These are phyloP conservation scores for Siniperca knerii DNA, from an alignment of 2,113 vertebrate genomes.

Conservation along the genomic window DNA sequence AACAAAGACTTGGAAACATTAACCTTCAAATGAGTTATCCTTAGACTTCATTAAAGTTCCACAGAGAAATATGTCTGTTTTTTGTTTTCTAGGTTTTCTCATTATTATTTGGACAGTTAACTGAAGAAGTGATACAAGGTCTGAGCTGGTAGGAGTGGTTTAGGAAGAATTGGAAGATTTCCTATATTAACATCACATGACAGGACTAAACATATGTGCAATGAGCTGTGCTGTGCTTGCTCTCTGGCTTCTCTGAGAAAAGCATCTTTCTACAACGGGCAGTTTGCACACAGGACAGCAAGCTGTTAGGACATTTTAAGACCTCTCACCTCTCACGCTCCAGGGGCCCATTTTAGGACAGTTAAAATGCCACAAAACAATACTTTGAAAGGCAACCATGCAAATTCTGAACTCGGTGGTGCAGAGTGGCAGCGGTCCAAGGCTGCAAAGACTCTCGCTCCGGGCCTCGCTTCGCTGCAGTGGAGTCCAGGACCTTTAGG, in stretches of 20 bases:
- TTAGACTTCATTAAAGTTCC: slow-evolving; percentile 26
- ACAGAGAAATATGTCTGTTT: background rate
- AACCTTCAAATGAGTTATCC: slow-evolving; percentile 17
- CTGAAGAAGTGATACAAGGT: background rate
- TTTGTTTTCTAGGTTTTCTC: background rate
- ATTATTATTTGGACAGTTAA: background rate
- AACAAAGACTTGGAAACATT: slow-evolving; percentile 37
- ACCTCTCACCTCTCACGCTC: slow-evolving; percentile 1
- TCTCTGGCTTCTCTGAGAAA: slow-evolving; percentile 19
- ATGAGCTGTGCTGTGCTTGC: slow-evolving; percentile 16
- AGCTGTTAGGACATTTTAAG: slow-evolving; percentile 29
- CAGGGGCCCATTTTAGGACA: slow-evolving; percentile 28
- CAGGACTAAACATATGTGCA: slow-evolving; percentile 32
- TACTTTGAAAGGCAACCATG: slow-evolving; percentile 55
- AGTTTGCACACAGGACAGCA: slow-evolving; percentile 30
- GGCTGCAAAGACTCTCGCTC: slow-evolving; percentile 34
- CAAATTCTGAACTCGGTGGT: slow-evolving; percentile 35
- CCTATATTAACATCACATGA: slow-evolving; percentile 62
- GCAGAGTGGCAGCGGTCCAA: slow-evolving; percentile 43
- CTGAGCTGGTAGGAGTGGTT: slow-evolving; percentile 35
- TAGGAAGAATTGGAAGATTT: slow-evolving; percentile 5
- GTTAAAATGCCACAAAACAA: slow-evolving; percentile 61
- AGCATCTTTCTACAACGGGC: slow-evolving; percentile 5
- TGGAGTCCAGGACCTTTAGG: slow-evolving; percentile 61
- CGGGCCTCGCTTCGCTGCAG: slow-evolving; percentile 38